These are phyloP conservation scores for Carcharodon carcharias DNA, from an alignment of 2,797 vertebrate species.

Conservation along the genomic window DNA sequence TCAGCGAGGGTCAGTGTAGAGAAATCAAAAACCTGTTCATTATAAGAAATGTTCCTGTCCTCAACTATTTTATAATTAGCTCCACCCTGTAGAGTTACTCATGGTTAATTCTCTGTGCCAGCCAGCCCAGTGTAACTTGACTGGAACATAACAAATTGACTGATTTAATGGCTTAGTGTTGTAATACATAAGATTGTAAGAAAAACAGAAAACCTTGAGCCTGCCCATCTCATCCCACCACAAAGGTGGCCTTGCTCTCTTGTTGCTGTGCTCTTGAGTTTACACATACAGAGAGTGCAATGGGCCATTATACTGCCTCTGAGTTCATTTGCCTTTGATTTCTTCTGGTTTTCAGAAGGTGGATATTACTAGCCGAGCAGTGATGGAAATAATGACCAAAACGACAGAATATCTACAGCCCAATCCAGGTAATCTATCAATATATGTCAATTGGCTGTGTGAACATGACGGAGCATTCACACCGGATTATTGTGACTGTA, in stretches of 20 bases:
- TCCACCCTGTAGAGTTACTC: not conserved
- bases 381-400: conserved; percentile 93
- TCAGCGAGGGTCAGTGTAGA: not conserved
- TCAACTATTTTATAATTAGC: not conserved
- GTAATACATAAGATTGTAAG: not conserved
- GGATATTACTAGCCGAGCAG: conserved; percentile 82
- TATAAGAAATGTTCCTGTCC: not conserved
- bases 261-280: not conserved
- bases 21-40: not conserved
- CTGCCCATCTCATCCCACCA: not conserved
- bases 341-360: conserved; percentile 67
- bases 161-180: not conserved
- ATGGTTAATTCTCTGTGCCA: not conserved
- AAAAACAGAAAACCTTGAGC: no score
- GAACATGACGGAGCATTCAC: not conserved
- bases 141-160: not conserved
- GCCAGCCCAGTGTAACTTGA: not conserved
- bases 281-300: not conserved
- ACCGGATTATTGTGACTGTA: not conserved
- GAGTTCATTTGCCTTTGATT: not conserved
- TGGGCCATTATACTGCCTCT: not conserved
- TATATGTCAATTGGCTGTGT: not conserved
- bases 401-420: conserved; percentile 96
- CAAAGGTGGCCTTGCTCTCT: not conserved
- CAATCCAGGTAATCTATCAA: conserved; percentile 76